Evolutionary conservation across 2,888 invertebrate genomes (phyloP), one percentile per base, ranked within the genome.

Genomic region (Cephus runcator): DNA sequence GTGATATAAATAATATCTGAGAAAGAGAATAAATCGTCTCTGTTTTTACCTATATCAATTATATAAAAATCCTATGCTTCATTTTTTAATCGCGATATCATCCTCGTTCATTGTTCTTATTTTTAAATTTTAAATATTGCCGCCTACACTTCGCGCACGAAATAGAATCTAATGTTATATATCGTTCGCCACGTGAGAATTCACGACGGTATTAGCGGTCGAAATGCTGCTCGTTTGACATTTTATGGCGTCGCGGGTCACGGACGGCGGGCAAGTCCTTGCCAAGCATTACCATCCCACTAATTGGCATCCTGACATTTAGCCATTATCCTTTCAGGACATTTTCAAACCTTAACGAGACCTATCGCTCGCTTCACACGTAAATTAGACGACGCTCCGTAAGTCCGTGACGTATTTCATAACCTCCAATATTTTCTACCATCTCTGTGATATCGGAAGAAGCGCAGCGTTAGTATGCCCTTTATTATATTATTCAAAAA

Each of bases 301-400:
- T 89, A 89, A 90, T 90, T 88, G 86, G 82, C 83, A 83, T 76
- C 75, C 73, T 87, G 88, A 88, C 88, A 87, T 89, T 88, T 86
- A 79, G 76, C 80, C 82, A 79, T 80, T 80, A 81, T 82, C 82
- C 78, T 80, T 81, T 80, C 76, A 73, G 79, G 73, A 81, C 83
- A 85, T 83, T 84, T 84, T 83, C 83, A 80, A 77, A 82, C 84
- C 84, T 86, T 85, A 86, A 88, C 85, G 84, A 85, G 83, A 77
- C 77, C 76, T 75, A 31, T 71, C 71, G 56, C 23, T 9, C 23
- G 9, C 56, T 56, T 56, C 56, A 56, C 56, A 56, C 56, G 56
- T 23, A 56, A 56, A 56, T 56, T 56, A 56, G 23, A 56, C 56
- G 1, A 23, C 23, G 15, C 56, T 2, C 56, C 9, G 56, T 23